Base-by-base conservation (phyloP, 2,113 vertebrate genomes). In the Podarcis muralis region DNA sequence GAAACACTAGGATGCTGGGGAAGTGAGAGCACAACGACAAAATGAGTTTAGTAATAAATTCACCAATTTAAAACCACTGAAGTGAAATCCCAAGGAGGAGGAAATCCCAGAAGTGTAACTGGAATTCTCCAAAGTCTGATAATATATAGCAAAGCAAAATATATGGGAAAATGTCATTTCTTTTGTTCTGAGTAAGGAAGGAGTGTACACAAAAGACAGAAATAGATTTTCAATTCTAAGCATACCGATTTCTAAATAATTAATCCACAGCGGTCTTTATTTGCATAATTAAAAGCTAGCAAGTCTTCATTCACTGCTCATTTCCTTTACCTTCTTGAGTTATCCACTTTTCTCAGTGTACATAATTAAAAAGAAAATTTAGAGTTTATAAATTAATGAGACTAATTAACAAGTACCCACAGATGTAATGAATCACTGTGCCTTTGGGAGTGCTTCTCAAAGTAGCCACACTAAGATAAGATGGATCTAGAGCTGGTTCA, bases 221-320 rank as follows among this genome's bases (percentile, higher is more conserved):
- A 84, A 89, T 2, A 81, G 72, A 92, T 94, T 93, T 93, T 92
- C 74, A 89, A 83, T 94, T 95, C 92, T 86, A 92, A 92, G 81
- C 86, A 88, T 90, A 95, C 90, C 88, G 20, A 91, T 91, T 92
- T 85, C 81, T 90, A 93, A 93, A 93, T 92, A 91, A 93, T 92
- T 93, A 87, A 93, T 93, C 86, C 0, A 1, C 78, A 89, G 59
- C 79, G 59, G 2, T 83, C 59, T 2, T 93, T 57, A 93, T 95
- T 94, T 95, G 66, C 92, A 92, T 94, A 94, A 96, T 94, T 94
- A 92, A 95, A 92, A 94, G 82, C 75, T 90, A 89, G 53, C 83
- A 93, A 3, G 71, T 91, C 79, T 89, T 93, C 79, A 90, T 91
- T 94, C 85, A 90, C 43, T 79, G 86, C 65, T 94, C 85, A 91